Conservation (phyloP, 1,140 invertebrate species). For the Drosophila kanapiae region DNA sequence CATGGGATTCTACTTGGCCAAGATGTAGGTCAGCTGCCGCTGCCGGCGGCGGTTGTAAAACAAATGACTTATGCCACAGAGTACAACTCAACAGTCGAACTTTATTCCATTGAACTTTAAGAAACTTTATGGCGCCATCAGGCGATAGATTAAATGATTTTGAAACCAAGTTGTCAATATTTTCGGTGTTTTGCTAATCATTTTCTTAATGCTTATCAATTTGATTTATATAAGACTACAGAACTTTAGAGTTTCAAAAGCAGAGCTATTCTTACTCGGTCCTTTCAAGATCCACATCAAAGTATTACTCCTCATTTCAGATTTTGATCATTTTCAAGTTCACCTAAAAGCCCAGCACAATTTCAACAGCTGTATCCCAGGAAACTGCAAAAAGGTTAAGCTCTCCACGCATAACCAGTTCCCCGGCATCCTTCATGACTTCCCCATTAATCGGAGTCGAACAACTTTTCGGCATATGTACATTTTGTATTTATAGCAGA, state of each 20-base stretch:
- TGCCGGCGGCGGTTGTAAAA: slow-evolving; percentile 23
- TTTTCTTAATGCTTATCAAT: too few relatives aligned
- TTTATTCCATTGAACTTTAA: slow-evolving; percentile 1
- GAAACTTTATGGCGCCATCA: background rate
- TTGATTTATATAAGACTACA: too few relatives aligned
- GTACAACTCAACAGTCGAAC: background rate
- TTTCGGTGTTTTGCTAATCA: background rate
- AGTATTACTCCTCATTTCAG: too few relatives aligned
- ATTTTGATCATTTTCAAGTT: background rate
- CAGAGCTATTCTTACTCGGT: background rate
- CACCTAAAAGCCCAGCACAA: background rate
- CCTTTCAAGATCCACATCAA: background rate
- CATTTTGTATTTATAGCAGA: slow-evolving; percentile 54
- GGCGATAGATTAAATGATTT: background rate
- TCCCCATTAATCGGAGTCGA: slow-evolving; percentile 39
- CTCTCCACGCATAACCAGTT: slow-evolving; percentile 61
- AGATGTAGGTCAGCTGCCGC: slow-evolving; percentile 70
- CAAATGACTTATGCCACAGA: slow-evolving; percentile 21
- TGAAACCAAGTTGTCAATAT: background rate
- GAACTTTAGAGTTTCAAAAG: background rate
- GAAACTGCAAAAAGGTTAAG: slow-evolving; percentile 11
- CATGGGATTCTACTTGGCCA: slow-evolving; percentile 60
- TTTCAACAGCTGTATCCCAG: background rate
- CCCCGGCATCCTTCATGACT: slow-evolving; percentile 63
- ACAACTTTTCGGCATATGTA: slow-evolving; percentile 42